phyloP scores from a whole-genome alignment of 1,140 invertebrate genomes.

The Drosophila ambigua region DNA sequence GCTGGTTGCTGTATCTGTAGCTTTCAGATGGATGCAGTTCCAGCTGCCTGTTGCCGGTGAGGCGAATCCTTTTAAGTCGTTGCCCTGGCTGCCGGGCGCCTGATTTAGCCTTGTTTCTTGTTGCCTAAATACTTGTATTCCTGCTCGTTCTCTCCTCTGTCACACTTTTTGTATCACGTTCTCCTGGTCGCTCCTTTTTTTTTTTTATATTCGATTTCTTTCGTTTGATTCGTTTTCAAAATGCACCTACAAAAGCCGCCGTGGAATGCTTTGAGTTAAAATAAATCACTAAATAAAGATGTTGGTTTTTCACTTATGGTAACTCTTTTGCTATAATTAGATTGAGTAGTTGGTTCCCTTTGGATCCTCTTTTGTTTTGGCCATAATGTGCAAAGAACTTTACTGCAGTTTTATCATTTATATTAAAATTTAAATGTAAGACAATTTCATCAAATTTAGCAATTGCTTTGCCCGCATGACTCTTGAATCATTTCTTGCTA shows the following conservation, averaged over 20 bases:
- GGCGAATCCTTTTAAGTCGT: constrained; percentile 68
- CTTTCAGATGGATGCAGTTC: constrained; percentile 46
- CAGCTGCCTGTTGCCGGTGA: constrained; percentile 41
- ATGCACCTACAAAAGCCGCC: constrained; percentile 29
- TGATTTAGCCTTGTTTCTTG: constrained; percentile 20
- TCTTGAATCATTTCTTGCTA: too few species aligned
- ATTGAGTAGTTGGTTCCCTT: constrained; percentile 2
- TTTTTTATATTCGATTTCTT: constrained; percentile 16
- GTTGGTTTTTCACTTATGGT: constrained; percentile 10
- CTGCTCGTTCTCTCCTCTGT: constrained; percentile 27
- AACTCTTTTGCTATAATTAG: constrained; percentile 6
- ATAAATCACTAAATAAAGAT: constrained; percentile 1
- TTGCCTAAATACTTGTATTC: constrained; percentile 20
- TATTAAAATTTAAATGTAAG: not conserved
- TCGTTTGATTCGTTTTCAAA: constrained; percentile 53
- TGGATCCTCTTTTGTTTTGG: constrained; percentile 1
- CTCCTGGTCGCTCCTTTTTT: constrained; percentile 17
- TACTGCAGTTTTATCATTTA: constrained; percentile 3
- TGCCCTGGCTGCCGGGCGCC: constrained; percentile 21
- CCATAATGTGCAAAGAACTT: constrained; percentile 10
- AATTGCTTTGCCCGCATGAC: too few species aligned
- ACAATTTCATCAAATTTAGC: not conserved
- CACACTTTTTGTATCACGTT: constrained; percentile 43
- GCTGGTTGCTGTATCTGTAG: constrained; percentile 21
- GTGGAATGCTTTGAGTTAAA: constrained; percentile 16